These are phyloP conservation scores for Diachrysia chrysitis DNA, from an alignment of 2,888 invertebrate species.

Conservation along the genomic window DNA sequence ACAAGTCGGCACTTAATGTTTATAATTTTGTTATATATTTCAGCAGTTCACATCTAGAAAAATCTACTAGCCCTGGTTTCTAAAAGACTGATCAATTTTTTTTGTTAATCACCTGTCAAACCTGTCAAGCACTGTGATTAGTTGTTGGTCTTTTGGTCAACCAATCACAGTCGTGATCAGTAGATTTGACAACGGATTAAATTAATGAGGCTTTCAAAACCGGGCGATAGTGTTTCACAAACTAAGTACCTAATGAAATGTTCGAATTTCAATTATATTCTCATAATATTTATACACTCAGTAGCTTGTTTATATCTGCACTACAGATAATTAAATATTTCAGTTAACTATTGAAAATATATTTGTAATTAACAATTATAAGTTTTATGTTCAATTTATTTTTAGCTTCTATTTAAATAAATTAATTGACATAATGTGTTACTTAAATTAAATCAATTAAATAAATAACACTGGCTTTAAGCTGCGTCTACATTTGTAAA, in stretches of 20 bases:
- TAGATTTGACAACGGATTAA: too few species aligned
- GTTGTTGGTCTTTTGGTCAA: too few species aligned
- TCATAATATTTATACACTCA: conserved; percentile 60
- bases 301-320: conserved; percentile 48
- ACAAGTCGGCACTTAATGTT: not conserved
- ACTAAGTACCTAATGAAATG: conserved; percentile 64
- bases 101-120: too few species aligned
- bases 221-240: conserved; percentile 36
- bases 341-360: conserved; percentile 46
- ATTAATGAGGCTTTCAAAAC: too few species aligned
- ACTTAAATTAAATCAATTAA: conserved; percentile 53
- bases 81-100: too few species aligned
- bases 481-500: conserved; percentile 28
- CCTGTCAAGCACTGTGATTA: too few species aligned
- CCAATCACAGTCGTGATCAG: too few species aligned
- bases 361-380: not conserved
- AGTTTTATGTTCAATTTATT: conserved; percentile 24
- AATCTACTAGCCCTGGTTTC: conserved; percentile 46
- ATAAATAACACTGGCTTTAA: conserved; percentile 55
- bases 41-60: conserved; percentile 51
- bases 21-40: too few species aligned
- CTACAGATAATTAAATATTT: conserved; percentile 7
- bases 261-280: conserved; percentile 60
- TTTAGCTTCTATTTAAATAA: conserved; percentile 60
- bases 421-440: conserved; percentile 68